These are phyloP conservation scores for Heteractis magnifica DNA, from an alignment of 92 coral and sea anemone genomes.

Conservation along the genomic window DNA sequence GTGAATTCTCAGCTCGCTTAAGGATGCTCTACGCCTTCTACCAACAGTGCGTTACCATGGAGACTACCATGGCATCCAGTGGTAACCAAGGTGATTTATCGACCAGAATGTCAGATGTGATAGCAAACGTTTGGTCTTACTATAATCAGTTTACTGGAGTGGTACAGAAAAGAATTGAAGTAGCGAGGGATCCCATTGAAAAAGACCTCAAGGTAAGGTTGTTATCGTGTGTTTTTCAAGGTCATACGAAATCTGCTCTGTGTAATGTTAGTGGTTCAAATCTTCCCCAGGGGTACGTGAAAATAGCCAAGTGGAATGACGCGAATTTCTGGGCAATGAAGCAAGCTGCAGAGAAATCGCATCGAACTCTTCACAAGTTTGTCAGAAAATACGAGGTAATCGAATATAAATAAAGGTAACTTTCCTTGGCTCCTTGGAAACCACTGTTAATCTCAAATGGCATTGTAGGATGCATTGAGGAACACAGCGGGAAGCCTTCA, in stretches of 20 bases:
- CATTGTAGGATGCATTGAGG: neutral
- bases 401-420: neutral
- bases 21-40: slow-evolving; percentile 73
- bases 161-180: slow-evolving; percentile 48
- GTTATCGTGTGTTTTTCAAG: neutral
- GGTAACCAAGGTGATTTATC: neutral
- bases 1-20: slow-evolving; percentile 79
- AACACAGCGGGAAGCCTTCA: neutral
- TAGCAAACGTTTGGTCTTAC: slow-evolving; percentile 73
- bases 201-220: slow-evolving; percentile 88
- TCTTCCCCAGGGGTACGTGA: slow-evolving; percentile 70
- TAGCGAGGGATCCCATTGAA: slow-evolving; percentile 83
- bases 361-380: slow-evolving; percentile 85
- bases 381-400: slow-evolving; percentile 86
- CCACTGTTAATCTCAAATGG: neutral
- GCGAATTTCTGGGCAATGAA: slow-evolving; percentile 98
- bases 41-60: slow-evolving; percentile 47
- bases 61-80: slow-evolving; percentile 13
- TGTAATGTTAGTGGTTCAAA: neutral
- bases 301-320: slow-evolving; percentile 98
- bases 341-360: slow-evolving; percentile 92
- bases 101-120: slow-evolving; percentile 55
- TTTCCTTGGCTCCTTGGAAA: neutral
- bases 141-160: slow-evolving; percentile 78
- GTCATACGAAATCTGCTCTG: neutral